Percentiles rank a stretch among this genome's conserved stretches.
Conservation (phyloP, 2,797 vertebrate species). For the Gadopsis marmoratus region DNA sequence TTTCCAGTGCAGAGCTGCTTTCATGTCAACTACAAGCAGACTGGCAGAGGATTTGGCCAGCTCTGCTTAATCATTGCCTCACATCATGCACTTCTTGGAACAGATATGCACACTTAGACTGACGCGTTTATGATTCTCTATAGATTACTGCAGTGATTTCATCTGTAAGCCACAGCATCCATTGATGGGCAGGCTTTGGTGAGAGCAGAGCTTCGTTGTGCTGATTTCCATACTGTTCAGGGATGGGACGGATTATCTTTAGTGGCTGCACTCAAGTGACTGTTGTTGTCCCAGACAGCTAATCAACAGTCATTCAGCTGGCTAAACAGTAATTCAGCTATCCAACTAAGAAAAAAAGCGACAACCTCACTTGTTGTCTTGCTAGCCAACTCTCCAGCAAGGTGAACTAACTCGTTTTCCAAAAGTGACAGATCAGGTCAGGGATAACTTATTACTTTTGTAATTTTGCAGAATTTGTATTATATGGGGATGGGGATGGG, state of each 20-base stretch:
- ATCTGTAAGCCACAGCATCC: constrained; percentile 28
- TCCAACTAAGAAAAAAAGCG: constrained; percentile 7
- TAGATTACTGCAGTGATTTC: constrained; percentile 47
- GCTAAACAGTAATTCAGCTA: constrained; percentile 29
- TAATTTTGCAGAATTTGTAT: not conserved
- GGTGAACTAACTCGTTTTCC: not conserved
- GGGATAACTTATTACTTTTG: not conserved
- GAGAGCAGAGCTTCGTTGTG: constrained; percentile 42
- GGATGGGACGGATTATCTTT: constrained; percentile 52
- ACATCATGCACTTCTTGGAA: constrained; percentile 60
- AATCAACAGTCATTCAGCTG: constrained; percentile 45
- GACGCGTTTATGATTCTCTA: constrained; percentile 53
- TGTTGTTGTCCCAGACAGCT: constrained; percentile 42
- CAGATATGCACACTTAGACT: constrained; percentile 47
- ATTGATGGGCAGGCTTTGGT: not conserved
- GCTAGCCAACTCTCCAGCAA: not conserved
- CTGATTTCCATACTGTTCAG: constrained; percentile 32
- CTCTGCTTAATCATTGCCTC: constrained; percentile 67
- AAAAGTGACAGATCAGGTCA: not conserved
- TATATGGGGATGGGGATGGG: too few relatives aligned
- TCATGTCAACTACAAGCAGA: constrained; percentile 65
- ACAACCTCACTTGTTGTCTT: not conserved
- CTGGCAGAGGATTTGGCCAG: constrained; percentile 60
- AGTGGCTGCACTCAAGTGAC: constrained; percentile 45
- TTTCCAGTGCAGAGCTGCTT: constrained; percentile 61